Evolutionary conservation across 53 echinoderm and acorn worm species (phyloP), one percentile per base, ranked within the genome.

Genomic region (Luidia sarsii): DNA sequence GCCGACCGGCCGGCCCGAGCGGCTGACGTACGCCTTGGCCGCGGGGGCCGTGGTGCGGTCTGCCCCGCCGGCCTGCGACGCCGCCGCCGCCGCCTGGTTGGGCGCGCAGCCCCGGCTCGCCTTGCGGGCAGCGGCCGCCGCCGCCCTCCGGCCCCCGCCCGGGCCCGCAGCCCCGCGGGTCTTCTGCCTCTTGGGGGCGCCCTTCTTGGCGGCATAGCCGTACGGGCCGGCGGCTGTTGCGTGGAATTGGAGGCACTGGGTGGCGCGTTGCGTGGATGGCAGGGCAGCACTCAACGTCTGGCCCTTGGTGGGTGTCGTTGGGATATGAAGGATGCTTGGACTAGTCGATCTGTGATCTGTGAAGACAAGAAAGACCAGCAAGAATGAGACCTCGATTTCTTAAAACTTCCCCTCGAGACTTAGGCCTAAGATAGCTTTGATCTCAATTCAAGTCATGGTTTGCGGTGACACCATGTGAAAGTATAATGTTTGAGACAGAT

Each of bases 171-270:
- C n/a, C 0, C 33, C 33, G n/a, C 39, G 55, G 30, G 28, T 77
- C 77, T 45, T 77, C 20, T 39, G 56, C 32, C 30, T 39, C 57
- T 74, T 56, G 30, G 45, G 30, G 1, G 60, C 56, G 41, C 6
- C 11, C 61, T 77, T 77, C 60, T 61, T 59, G 23, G 28, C 57
- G 68, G 68, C 52, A 11, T 41, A 41, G 29, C 56, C 67, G n/a
- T 55, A 57, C 0, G 68, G 67, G 45, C 68, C 68, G 67, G 69
- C 32, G 67, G 69, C 32, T 24, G 62, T 84, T 28, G 84, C 64
- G 53, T 84, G 84, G 29, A 84, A 84, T 25, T 84, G 84, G 24
- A 84, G 63, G 3, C 72, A 70, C 37, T 73, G 70, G n/a, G 55
- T 77, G 61, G 73, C 72, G 3, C 65, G 84, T 50, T 63, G 25